A percentile compares a stretch with the other conserved stretches of the same genome.
These are phyloP conservation scores for Galbula dea DNA, from an alignment of 2,113 vertebrate species.

Conservation along the genomic window DNA sequence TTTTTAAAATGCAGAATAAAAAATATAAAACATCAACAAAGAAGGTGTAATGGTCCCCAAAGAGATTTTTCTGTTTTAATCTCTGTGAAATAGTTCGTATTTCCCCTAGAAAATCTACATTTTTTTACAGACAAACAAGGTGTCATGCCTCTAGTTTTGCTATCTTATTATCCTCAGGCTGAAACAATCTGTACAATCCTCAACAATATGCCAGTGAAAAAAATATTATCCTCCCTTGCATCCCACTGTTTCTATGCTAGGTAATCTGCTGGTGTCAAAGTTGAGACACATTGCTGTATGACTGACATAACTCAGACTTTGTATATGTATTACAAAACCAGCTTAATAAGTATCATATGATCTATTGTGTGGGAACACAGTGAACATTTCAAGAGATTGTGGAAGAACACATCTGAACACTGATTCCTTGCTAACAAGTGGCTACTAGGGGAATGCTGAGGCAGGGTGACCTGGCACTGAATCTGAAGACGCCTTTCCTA, in stretches of 20 bases:
- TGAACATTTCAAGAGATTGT: not conserved
- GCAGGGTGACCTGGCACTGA: fast-evolving
- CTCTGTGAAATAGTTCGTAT: not conserved
- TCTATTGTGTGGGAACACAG: not conserved
- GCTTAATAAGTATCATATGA: not conserved
- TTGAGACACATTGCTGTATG: not conserved
- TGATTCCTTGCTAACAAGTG: not conserved
- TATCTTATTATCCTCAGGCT: not conserved
- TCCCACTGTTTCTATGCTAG: not conserved
- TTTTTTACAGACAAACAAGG: not conserved
- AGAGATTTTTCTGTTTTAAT: not conserved
- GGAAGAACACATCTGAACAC: not conserved
- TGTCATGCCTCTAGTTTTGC: not conserved
- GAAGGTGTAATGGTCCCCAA: not conserved
- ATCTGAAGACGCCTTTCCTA: not conserved
- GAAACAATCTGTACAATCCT: not conserved
- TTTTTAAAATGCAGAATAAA: slow-evolving; percentile 3
- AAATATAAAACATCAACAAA: not conserved
- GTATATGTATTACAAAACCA: not conserved
- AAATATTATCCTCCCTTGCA: not conserved
- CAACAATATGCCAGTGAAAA: not conserved
- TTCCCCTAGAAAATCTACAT: not conserved
- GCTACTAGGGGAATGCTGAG: not conserved
- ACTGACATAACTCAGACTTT: not conserved
- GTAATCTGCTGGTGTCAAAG: not conserved